Evolutionary conservation across 2,888 invertebrate species (phyloP).

Genomic region (Netelia virgata): DNA sequence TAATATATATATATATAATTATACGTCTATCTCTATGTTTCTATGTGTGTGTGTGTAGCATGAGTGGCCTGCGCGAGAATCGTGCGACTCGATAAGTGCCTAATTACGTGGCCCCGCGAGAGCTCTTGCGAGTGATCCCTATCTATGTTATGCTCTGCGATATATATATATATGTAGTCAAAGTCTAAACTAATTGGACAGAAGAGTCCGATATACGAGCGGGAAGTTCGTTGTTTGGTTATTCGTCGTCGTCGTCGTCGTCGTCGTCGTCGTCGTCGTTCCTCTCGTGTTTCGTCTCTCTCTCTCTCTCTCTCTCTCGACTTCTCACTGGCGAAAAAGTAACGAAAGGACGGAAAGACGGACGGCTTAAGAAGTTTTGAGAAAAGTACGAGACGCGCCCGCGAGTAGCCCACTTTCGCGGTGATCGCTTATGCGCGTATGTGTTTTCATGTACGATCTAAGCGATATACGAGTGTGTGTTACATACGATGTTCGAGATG

Average conservation of each 20-base stretch:
- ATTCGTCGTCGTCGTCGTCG: slow-evolving; percentile 24
- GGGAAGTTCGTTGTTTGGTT: slow-evolving; percentile 41
- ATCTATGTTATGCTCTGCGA: slow-evolving; percentile 62
- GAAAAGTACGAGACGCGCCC: slow-evolving; percentile 13
- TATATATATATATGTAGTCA: slow-evolving; percentile 27
- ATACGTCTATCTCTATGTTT: not conserved
- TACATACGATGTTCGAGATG: slow-evolving; percentile 13
- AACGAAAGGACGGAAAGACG: slow-evolving; percentile 7
- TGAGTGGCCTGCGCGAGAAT: slow-evolving; percentile 46
- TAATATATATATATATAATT: not conserved
- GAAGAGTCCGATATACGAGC: slow-evolving; percentile 69
- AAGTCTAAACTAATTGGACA: slow-evolving; percentile 80
- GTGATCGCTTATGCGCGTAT: not conserved
- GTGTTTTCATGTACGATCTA: not conserved
- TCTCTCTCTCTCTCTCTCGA: slow-evolving; percentile 17
- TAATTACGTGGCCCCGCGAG: slow-evolving; percentile 77
- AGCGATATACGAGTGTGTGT: not conserved
- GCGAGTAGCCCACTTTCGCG: slow-evolving; percentile 49
- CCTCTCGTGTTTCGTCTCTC: not conserved
- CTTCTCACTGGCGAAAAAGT: not conserved
- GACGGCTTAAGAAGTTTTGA: not conserved
- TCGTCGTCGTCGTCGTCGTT: not conserved
- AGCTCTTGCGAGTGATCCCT: slow-evolving; percentile 73
- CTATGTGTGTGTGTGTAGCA: slow-evolving; percentile 36
- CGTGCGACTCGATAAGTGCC: slow-evolving; percentile 78